phyloP scores from a whole-genome alignment of 2,113 vertebrate species.

The Upupa epops region DNA sequence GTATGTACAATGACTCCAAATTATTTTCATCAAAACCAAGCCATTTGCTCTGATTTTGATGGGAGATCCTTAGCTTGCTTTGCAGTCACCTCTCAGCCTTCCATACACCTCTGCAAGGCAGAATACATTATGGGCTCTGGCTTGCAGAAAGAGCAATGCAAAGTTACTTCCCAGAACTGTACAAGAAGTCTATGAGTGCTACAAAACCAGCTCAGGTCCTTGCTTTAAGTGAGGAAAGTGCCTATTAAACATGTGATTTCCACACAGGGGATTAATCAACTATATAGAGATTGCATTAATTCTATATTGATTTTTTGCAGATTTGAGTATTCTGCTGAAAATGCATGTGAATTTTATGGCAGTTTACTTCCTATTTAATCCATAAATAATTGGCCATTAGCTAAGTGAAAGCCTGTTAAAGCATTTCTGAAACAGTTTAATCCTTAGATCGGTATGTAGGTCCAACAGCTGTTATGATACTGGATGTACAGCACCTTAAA shows the following conservation, averaged over 20 bases:
- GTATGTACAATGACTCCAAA: neutral
- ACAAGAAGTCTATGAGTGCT: neutral
- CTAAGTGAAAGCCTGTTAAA: neutral
- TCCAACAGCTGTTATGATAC: neutral
- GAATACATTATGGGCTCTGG: neutral
- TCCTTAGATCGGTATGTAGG: neutral
- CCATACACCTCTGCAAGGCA: neutral
- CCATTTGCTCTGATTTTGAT: conserved; percentile 32
- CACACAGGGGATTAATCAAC: neutral
- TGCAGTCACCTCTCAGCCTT: neutral
- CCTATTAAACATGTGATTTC: neutral
- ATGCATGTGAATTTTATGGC: neutral
- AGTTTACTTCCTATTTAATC: neutral
- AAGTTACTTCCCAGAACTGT: neutral
- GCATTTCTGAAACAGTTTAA: neutral
- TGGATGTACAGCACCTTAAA: neutral
- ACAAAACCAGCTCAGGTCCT: neutral
- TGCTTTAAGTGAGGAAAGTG: neutral
- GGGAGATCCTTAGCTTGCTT: neutral
- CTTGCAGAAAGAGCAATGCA: neutral
- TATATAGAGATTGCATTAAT: neutral
- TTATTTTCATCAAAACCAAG: conserved; percentile 49
- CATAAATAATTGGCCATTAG: neutral
- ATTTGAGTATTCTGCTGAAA: neutral
- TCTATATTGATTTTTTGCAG: neutral